Conservation (phyloP, 2,888 invertebrate species). For the Nymphalis urticae region DNA sequence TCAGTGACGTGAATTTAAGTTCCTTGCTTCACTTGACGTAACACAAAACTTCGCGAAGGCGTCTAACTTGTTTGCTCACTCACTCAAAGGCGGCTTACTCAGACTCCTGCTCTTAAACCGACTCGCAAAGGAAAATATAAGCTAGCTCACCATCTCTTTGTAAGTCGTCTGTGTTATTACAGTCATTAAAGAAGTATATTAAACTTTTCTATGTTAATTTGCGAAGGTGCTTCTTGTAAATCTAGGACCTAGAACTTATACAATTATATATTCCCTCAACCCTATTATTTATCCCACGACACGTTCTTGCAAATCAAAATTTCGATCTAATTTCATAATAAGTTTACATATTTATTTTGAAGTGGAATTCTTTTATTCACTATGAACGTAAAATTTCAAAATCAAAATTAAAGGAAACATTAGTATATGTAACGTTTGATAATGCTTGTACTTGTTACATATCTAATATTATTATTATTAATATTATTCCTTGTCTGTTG, state of each 20-base stretch:
- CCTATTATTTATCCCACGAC: too few relatives aligned
- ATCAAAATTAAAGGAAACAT: too few relatives aligned
- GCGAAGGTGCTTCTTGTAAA: neutral
- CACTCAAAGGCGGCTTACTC: constrained; percentile 30
- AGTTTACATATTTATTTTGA: too few relatives aligned
- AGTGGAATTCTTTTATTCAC: too few relatives aligned
- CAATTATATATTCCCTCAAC: too few relatives aligned
- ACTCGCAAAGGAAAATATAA: constrained; percentile 28
- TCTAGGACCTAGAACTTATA: neutral
- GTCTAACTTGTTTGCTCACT: constrained; percentile 36
- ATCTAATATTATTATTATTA: too few relatives aligned
- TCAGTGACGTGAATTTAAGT: constrained; percentile 27
- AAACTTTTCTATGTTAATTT: neutral
- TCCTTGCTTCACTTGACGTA: constrained; percentile 32
- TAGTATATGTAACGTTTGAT: too few relatives aligned
- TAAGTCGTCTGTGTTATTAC: constrained; percentile 8
- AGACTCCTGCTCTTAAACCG: constrained; percentile 26
- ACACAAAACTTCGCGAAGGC: constrained; percentile 29
- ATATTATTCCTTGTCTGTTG: too few relatives aligned
- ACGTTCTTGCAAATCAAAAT: too few relatives aligned
- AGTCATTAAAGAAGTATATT: constrained; percentile 6
- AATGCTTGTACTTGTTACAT: too few relatives aligned
- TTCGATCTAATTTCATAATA: too few relatives aligned
- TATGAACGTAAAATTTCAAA: too few relatives aligned
- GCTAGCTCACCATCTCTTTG: constrained; percentile 27